These are phyloP conservation scores for Drosophila mojavensis DNA, from an alignment of 1,140 invertebrate genomes.

Conservation along the genomic window DNA sequence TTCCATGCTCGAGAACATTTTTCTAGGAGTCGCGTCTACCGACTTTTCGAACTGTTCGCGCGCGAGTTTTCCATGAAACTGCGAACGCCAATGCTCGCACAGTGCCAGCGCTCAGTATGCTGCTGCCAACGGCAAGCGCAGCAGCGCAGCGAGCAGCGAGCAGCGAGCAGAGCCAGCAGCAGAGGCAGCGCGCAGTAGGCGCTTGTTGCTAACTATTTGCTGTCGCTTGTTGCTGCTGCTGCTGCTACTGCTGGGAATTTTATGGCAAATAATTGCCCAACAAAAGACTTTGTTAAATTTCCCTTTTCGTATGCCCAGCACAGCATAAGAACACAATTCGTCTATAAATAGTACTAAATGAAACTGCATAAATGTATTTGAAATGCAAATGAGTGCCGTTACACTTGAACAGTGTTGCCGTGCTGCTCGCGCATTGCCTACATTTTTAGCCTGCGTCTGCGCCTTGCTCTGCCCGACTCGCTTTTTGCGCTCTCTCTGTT, in stretches of 20 bases:
- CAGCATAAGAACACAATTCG: background rate
- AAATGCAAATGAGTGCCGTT: conserved; percentile 3
- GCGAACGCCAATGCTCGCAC: conserved; percentile 28
- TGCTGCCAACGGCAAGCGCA: background rate
- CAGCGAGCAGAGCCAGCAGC: background rate
- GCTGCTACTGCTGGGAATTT: too few species aligned
- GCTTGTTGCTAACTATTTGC: background rate
- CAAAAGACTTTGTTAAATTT: background rate
- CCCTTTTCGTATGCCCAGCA: too few species aligned
- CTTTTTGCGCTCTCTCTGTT: conserved; percentile 64
- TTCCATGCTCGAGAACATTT: conserved; percentile 40
- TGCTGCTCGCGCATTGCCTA: conserved; percentile 28
- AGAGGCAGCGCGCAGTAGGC: conserved; percentile 18
- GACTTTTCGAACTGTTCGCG: conserved; percentile 70
- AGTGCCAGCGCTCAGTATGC: conserved; percentile 9
- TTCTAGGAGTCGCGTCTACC: conserved; percentile 17
- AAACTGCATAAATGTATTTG: background rate
- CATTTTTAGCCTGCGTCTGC: conserved; percentile 53
- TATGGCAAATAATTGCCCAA: too few species aligned
- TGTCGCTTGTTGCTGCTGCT: conserved; percentile 1
- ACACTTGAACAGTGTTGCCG: conserved; percentile 58
- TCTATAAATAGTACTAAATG: background rate
- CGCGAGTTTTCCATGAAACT: conserved; percentile 76
- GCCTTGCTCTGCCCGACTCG: conserved; percentile 15
- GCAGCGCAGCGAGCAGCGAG: background rate